These are phyloP conservation scores for Catamblyrhynchus diadema DNA, from an alignment of 2,797 vertebrate species.

Conservation along the genomic window DNA sequence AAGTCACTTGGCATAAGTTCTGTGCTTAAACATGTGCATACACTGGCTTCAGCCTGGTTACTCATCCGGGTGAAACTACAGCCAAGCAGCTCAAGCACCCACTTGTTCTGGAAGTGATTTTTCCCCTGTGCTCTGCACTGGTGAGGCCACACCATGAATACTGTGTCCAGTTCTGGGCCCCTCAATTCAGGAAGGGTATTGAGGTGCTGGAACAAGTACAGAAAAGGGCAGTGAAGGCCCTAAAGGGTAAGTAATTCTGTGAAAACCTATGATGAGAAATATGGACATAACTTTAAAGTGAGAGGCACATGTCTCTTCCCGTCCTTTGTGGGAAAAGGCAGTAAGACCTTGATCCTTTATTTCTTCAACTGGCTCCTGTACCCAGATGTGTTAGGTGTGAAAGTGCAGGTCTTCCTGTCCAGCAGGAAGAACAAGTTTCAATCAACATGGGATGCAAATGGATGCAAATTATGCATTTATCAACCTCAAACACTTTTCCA, in stretches of 20 bases:
- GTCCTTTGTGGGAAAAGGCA: neutral
- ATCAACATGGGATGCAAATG: neutral
- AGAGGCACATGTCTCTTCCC: neutral
- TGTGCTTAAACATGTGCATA: neutral
- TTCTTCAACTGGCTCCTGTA: neutral
- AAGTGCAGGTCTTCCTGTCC: neutral
- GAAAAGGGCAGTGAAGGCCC: neutral
- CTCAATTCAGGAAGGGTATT: neutral
- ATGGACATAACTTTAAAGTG: neutral
- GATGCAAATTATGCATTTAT: slow-evolving; percentile 42
- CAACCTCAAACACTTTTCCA: slow-evolving; percentile 30
- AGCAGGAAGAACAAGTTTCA: neutral
- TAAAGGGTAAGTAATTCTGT: neutral
- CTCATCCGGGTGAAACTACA: neutral
- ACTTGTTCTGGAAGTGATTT: neutral
- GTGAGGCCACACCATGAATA: neutral
- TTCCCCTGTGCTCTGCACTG: neutral
- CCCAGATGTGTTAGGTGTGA: neutral
- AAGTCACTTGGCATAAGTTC: neutral
- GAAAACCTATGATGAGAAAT: neutral
- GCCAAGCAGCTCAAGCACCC: neutral
- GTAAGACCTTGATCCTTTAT: neutral
- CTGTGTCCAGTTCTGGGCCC: neutral
- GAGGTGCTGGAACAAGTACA: neutral
- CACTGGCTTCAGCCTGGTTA: neutral